Evolutionary conservation across 2,797 vertebrate genomes (phyloP), one percentile per base, ranked within the genome.

Genomic region (Gobionotothen gibberifrons): DNA sequence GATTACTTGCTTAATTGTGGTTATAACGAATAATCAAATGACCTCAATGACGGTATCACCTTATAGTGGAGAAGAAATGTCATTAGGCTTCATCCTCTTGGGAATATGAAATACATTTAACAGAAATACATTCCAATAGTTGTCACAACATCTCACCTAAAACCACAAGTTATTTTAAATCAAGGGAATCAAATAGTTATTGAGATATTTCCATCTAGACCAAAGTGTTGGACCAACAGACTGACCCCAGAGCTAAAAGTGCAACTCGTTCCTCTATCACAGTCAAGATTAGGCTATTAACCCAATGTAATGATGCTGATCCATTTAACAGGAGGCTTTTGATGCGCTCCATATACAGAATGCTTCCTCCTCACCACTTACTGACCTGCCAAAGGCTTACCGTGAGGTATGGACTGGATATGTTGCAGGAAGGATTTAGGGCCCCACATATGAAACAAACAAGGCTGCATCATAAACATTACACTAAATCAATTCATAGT

Each of bases 271-370:
- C 58, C 55, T n/a, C 21, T 26, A 40, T 48, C n/a, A 42, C 10
- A n/a, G 29, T 47, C 16, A 29, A 44, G 73, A 61, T 78, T 55
- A 59, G 74, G 39, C 74, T 36, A 15, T 70, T 58, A 81, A 58
- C 56, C 55, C 17, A 32, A 66, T 72, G 57, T 58, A 68, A 78
- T 44, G 56, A 68, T 42, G 62, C 62, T 82, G 80, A 86, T 83
- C 78, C 70, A 82, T 68, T 84, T 82, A 81, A 55, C 43, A 9
- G 73, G 60, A 82, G 40, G 42, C 56, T 59, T 63, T 67, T 62
- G 57, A 82, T 72, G 85, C 46, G 10, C 69, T 78, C 70, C 17
- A 56, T 72, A 10, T 17, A 54, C 49, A 53, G 66, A 69, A 72
- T 0, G 3, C 51, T 16, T 54, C 47, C 4, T 32, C 1, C 32